phyloP scores from a whole-genome alignment of 2,113 vertebrate species.

The Megaleporinus macrocephalus region DNA sequence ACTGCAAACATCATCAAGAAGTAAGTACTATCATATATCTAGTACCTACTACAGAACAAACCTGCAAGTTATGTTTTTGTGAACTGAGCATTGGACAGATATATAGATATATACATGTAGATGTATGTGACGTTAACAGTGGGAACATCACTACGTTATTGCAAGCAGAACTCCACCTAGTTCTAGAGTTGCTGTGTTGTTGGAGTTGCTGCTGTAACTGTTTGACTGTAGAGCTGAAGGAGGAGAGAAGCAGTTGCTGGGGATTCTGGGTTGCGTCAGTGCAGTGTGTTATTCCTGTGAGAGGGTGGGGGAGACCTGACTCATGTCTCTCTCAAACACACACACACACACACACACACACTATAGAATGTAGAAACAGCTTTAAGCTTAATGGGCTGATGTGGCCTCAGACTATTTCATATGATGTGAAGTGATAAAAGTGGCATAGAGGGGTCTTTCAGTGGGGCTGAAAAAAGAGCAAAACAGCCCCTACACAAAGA shows the following conservation, averaged over 20 bases:
- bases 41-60: too few species aligned
- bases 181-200: too few species aligned
- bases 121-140: too few species aligned
- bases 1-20: too few species aligned
- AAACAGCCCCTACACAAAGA: conserved; percentile 15
- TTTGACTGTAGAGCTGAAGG: conserved; percentile 3
- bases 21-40: too few species aligned
- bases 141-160: too few species aligned
- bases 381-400: neutral
- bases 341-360: conserved; percentile 30
- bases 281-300: conserved; percentile 42
- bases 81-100: too few species aligned
- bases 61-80: too few species aligned
- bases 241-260: conserved; percentile 8
- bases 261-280: conserved; percentile 39
- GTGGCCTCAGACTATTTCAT: neutral
- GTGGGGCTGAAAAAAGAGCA: conserved; percentile 14
- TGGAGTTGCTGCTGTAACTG: too few species aligned
- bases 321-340: conserved; percentile 27
- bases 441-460: conserved; percentile 18
- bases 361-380: neutral
- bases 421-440: conserved; percentile 4
- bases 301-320: conserved; percentile 39
- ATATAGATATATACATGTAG: too few species aligned
- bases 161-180: neutral